Evolutionary conservation across 2,888 invertebrate species (phyloP).

Genomic region (Cabera pusaria): DNA sequence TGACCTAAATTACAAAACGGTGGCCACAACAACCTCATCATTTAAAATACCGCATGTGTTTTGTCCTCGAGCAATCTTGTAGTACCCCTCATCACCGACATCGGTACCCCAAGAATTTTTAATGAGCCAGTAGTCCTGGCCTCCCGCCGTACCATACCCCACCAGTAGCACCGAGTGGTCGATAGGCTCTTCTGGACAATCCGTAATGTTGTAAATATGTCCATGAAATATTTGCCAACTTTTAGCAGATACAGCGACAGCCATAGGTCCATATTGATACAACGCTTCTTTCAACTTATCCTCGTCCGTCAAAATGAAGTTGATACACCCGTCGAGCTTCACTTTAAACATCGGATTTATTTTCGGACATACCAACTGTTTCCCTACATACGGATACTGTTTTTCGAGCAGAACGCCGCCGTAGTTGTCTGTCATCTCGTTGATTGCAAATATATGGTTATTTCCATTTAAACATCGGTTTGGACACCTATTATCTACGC

Average conservation of each 20-base stretch:
- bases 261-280: not conserved
- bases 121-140: conserved; percentile 5
- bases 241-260: not conserved
- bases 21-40: not conserved
- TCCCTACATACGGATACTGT: not conserved
- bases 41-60: conserved; percentile 1
- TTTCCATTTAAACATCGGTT: too few species aligned
- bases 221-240: not conserved
- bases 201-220: not conserved
- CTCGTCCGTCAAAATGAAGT: not conserved
- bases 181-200: not conserved
- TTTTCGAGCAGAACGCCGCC: not conserved
- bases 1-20: too few species aligned
- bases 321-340: not conserved
- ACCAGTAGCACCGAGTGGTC: conserved; percentile 2
- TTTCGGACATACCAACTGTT: not conserved
- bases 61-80: not conserved
- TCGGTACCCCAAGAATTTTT: conserved; percentile 1
- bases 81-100: not conserved
- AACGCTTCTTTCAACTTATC: conserved; percentile 1
- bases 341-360: not conserved
- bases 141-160: conserved; percentile 3
- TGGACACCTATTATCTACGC: too few species aligned
- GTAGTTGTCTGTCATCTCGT: too few species aligned
- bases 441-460: too few species aligned